Base-by-base conservation (phyloP, 2,113 vertebrate genomes). In the Calyptomena viridis region DNA sequence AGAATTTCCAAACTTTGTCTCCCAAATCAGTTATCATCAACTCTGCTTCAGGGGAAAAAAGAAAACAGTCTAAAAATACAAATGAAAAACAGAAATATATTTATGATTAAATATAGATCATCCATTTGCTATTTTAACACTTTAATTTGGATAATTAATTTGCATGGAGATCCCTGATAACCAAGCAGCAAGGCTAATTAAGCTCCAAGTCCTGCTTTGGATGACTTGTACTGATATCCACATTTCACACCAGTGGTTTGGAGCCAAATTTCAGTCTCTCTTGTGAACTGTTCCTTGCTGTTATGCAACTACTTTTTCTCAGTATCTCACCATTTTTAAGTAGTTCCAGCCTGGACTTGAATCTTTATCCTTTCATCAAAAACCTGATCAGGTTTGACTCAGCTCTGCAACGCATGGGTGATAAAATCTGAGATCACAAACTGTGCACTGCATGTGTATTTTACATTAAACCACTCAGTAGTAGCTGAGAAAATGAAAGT, bases 401-500 rank as follows among this genome's bases (percentile, higher is more conserved):
- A 77, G 56, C 79, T 59, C 72, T 90, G 90, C 74, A 80, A 74
- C 0, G 0, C 46, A 9, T 25, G 55, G 75, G 13, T 84, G 78
- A 86, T 81, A 85, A 87, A 96, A 85, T 69, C 72, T 46, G 55
- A 69, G 72, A 58, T 88, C 62, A 25, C 84, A 96, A 82, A 93
- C 93, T 85, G 72, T 94, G 87, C 87, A 16, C 81, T 59, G 82
- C 84, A n/a, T 90, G 90, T 88, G 80, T 50, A 56, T 94, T 92
- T 90, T 82, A 71, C 76, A 85, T 93, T 79, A 89, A 96, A 80
- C 40, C 47, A 47, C 88, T 83, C n/a, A 9, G 72, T 84, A 73
- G 71, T 52, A 79, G 55, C 74, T 55, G 69, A 82, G 94, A 92
- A 96, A 96, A 96, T 72, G 80, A 75, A 96, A 97, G 80, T 74